Evolutionary conservation across 2,113 vertebrate genomes (phyloP), one percentile per base, ranked within the genome.

Genomic region (Oryzias curvinotus): DNA sequence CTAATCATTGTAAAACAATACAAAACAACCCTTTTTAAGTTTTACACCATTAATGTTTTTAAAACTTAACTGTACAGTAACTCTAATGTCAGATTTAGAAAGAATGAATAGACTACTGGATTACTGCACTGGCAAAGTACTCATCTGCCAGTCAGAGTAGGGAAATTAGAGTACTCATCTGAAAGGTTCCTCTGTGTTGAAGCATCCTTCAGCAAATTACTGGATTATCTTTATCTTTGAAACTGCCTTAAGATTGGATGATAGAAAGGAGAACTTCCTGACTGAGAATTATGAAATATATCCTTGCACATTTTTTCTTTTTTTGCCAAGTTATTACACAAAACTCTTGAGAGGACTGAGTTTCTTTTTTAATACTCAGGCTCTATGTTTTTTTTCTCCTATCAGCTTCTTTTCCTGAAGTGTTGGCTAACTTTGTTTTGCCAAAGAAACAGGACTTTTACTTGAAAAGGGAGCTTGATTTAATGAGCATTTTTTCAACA

Each of bases 121-220:
- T 59, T 18, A 45, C 54, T 46, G 8, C 10, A 36, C 36, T 10
- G 36, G 36, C 8, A 36, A 36, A 36, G 36, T 12, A 36, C 10
- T 76, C 52, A 68, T 72, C 23, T 49, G 65, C 50, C 45, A 17
- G 13, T 42, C 46, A 41, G 15, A 69, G 48, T 43, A 48, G 54
- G 21, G 14, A 12, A 18, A 52, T 48, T 65, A 55, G 3, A 70
- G 52, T 26, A 17, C 67, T 50, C 50, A 67, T 76, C 58, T 53
- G 42, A 59, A 65, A 59, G 55, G 44, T 13, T 68, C 25, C 17
- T 26, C 18, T 17, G 10, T 48, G 5, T 41, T 64, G 47, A 75
- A 68, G 59, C 71, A 51, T 71, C 70, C 61, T 76, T 62, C 23
- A 80, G 49, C 60, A 62, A 65, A 52, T 58, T 8, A 63, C 57